Evolutionary conservation across 2,797 vertebrate genomes (phyloP).

Genomic region (Megaceryle alcyon): DNA sequence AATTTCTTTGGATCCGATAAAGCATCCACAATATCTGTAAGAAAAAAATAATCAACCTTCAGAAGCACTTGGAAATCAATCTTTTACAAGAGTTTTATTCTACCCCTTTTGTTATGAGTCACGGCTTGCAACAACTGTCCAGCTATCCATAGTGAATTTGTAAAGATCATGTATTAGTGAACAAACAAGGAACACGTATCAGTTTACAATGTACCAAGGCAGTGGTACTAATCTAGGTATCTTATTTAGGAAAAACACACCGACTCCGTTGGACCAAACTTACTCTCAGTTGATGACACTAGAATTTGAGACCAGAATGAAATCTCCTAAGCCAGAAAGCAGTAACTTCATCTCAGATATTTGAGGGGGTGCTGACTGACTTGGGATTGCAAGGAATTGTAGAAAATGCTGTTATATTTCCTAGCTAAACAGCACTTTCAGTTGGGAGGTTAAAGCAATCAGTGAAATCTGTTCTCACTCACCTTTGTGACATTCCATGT

Average conservation of each 20-base stretch:
- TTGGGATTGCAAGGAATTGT: not conserved
- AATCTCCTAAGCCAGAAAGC: not conserved
- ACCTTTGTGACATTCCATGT: not conserved
- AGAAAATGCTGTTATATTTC: not conserved
- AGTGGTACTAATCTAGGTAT: not conserved
- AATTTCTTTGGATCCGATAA: conserved; percentile 99
- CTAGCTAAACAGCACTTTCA: not conserved
- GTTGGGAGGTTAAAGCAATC: not conserved
- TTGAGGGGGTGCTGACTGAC: not conserved
- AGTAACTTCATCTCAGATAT: not conserved
- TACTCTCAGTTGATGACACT: not conserved
- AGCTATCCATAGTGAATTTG: not conserved
- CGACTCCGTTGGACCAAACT: not conserved
- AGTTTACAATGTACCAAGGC: not conserved
- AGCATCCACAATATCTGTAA: conserved; percentile 94
- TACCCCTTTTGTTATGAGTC: not conserved
- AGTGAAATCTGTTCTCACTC: not conserved
- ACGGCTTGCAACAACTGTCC: not conserved
- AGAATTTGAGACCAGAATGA: not conserved
- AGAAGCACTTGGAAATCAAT: not conserved
- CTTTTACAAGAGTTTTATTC: not conserved
- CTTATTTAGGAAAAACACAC: not conserved
- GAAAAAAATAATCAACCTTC: conserved; percentile 1
- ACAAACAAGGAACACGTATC: not conserved
- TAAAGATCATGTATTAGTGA: not conserved